Base-by-base conservation (phyloP, 2,113 vertebrate species). In the Nothobranchius furzeri region DNA sequence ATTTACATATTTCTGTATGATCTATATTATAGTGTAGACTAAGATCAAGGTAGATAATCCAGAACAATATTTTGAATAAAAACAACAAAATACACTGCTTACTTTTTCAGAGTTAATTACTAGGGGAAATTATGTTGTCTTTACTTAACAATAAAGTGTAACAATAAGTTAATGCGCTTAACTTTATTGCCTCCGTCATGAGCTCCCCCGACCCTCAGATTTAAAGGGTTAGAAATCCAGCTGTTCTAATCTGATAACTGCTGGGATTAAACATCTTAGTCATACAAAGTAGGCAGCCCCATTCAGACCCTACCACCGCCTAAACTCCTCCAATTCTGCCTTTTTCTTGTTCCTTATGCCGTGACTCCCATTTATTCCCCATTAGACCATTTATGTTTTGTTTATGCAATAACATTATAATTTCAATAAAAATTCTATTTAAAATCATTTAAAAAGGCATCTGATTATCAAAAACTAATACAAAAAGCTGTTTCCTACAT, bases 201-300 rank as follows among this genome's bases (percentile, higher is more conserved):
- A 56, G 42, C 72, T 73, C 35, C 6, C 25, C 45, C 60, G 84
- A 78, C 57, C 73, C 83, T 40, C 59, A 64, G 87, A 87, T 85
- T 88, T 71, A 51, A 86, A 64, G 72, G 68, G 77, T 80, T 84
- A 68, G 63, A 54, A 79, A 73, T 81, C 73, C 75, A 73, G 68
- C 79, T 60, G 46, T 61, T 70, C 58, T 83, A 84, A 85, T 88
- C 83, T 85, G 83, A 71, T 85, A 89, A 89, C 73, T 74, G 72
- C 81, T 70, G 61, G 84, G 85, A 88, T 87, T 85, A 87, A 77
- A 46, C 4, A 13, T 68, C 64, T 78, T 62, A 30, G 46, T 70
- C 57, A 1, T 24, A 59, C 53, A 46, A 66, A 46, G 60, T 7
- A 10, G 40, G 54, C 67, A 8, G 45, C 62, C 37, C 79, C 52